Base-by-base conservation (phyloP, 1,140 invertebrate species). In the Ips typographus region DNA sequence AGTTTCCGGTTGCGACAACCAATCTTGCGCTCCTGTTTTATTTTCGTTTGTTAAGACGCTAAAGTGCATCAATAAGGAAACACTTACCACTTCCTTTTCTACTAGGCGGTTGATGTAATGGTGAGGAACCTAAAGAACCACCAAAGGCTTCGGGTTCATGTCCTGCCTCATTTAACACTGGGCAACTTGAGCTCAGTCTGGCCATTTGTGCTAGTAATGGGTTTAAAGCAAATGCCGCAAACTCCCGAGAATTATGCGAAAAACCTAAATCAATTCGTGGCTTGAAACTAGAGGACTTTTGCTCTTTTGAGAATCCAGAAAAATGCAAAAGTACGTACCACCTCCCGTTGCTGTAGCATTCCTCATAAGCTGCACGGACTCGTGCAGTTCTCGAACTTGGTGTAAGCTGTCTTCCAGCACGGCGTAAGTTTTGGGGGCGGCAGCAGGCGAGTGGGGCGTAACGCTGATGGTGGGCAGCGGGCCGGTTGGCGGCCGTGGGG, bases 391-490 rank as follows among this genome's bases (percentile, higher is more conserved):
- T 55, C 91, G 85, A 53, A 93, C 80, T 74, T 92, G 90, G 64
- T 91, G 89, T 51, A 93, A 80, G 74, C 89, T 91, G 76, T 92
- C 90, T 72, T 92, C 91, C 81, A 89, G 78, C 42, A 88, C 83
- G n/a, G 85, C 84, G 78, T 88, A 89, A 71, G 85, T 83, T 70
- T 85, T 86, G 51, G 83, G 83, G 65, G 83, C 82, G 39, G 91
- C 90, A 57, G 91, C 93, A 39, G 91, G 91, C 61, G 91, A 93
- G 79, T 94, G 91, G 2, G 91, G 91, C 41, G 92, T 94, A 53
- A 94, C 91, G 81, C 91, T 93, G 75, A 94, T 94, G 58, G 87
- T 94, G 68, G 92, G 92, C 74, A 86, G 77, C 43, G 84, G 86
- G 78, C 83, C 74, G 39, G 53, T 51, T n/a, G 76, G 68, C 66